Percentiles rank a stretch among this genome's conserved stretches.
These are phyloP conservation scores for Sakesphorus luctuosus DNA, from an alignment of 2,113 vertebrate species.

Conservation along the genomic window DNA sequence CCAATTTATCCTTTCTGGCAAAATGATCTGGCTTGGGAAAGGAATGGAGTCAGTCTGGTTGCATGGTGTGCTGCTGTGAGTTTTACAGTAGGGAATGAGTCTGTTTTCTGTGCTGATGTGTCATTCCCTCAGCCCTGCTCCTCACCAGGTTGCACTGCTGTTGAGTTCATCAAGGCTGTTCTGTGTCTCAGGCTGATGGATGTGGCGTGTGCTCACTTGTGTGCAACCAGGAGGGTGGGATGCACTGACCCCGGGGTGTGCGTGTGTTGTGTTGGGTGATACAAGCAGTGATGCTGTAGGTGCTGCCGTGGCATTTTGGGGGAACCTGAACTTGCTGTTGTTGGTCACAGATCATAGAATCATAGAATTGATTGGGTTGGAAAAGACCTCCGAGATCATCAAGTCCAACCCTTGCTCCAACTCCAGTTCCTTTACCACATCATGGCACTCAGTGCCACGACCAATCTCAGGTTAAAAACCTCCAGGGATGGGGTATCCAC, in stretches of 20 bases:
- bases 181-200: background rate
- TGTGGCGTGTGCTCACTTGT: too few species aligned
- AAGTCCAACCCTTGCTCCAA: too few species aligned
- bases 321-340: background rate
- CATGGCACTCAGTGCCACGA: too few species aligned
- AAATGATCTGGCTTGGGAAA: background rate
- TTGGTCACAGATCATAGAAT: background rate
- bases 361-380: too few species aligned
- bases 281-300: background rate
- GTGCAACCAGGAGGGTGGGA: background rate
- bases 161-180: background rate
- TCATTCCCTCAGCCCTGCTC: background rate
- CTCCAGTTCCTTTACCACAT: too few species aligned
- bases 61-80: background rate
- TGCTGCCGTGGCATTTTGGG: fast-evolving
- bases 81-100: background rate
- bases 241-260: background rate
- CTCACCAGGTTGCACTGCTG: fast-evolving
- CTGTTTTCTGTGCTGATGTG: background rate
- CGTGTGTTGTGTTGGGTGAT: background rate
- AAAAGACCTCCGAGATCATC: too few species aligned
- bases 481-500: too few species aligned
- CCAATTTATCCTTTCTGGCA: background rate
- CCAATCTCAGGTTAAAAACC: too few species aligned
- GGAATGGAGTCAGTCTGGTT: background rate